phyloP scores from a whole-genome alignment of 2,113 vertebrate genomes.

The Psettodes erumei region DNA sequence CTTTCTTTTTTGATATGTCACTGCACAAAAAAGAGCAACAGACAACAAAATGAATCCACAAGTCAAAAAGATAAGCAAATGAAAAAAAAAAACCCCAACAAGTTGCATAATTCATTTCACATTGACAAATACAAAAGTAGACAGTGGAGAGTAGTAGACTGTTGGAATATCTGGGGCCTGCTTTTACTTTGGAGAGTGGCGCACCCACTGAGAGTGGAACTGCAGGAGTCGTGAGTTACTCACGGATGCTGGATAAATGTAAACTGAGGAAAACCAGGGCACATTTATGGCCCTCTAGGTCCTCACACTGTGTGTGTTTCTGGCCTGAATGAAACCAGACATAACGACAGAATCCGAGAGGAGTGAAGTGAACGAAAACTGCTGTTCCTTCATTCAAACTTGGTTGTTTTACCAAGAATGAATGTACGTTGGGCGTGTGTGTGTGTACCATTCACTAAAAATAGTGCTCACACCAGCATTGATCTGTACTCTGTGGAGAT shows the following conservation, averaged over 20 bases:
- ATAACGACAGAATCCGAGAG: conserved; percentile 36
- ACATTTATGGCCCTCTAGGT: conserved; percentile 38
- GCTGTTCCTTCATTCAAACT: conserved; percentile 1
- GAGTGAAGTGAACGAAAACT: conserved; percentile 6
- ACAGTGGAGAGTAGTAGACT: conserved; percentile 70
- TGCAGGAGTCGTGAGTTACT: conserved; percentile 25
- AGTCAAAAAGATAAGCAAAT: conserved; percentile 71
- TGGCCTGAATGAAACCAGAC: conserved; percentile 65
- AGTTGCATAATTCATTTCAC: conserved; percentile 79
- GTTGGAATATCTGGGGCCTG: conserved; percentile 47
- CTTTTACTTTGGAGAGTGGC: conserved; percentile 37
- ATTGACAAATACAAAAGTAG: conserved; percentile 73
- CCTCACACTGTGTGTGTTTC: conserved; percentile 26
- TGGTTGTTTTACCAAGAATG: not conserved
- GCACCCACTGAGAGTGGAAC: conserved; percentile 3
- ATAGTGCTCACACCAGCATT: conserved; percentile 12
- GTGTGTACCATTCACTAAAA: conserved; percentile 24
- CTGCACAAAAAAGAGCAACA: conserved; percentile 80
- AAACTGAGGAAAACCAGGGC: conserved; percentile 54
- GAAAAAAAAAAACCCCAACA: conserved; percentile 17
- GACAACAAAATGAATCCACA: conserved; percentile 77
- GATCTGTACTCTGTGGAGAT: conserved; percentile 52
- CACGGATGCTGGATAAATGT: conserved; percentile 49
- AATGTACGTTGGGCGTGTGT: conserved; percentile 2
- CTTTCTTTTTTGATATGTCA: conserved; percentile 74